Conservation (phyloP, 1,140 invertebrate species). For the Euwallacea similis region DNA sequence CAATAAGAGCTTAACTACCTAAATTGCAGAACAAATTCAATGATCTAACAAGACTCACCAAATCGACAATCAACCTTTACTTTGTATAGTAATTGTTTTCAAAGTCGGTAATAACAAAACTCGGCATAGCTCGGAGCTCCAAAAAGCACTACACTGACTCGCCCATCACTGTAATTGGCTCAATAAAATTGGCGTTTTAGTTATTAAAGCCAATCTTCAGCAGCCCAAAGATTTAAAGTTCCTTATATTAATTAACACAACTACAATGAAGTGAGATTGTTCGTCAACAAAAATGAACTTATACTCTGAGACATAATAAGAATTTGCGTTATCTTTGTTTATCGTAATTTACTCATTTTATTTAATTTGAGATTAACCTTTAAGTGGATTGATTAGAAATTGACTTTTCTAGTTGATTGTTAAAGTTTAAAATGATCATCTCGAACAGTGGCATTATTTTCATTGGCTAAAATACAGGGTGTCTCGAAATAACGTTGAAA, state of each 20-base stretch:
- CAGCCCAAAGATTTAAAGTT: not conserved
- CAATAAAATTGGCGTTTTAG: constrained; percentile 3
- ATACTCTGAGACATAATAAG: constrained; percentile 9
- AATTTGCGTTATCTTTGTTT: constrained; percentile 23
- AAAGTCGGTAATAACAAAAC: constrained; percentile 1
- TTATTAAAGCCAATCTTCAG: constrained; percentile 4
- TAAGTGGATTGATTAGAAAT: constrained; percentile 6
- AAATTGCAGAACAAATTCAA: constrained; percentile 43
- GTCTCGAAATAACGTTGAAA: too few relatives aligned
- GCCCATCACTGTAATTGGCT: constrained; percentile 2
- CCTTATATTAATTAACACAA: not conserved
- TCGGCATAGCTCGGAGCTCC: not conserved
- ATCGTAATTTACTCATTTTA: constrained; percentile 34
- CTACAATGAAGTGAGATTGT: not conserved
- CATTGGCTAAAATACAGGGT: too few relatives aligned
- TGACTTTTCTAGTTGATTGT: not conserved
- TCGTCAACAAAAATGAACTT: not conserved
- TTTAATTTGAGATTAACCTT: constrained; percentile 17
- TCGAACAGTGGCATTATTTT: constrained; percentile 1
- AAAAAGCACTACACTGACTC: not conserved
- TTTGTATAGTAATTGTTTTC: not conserved
- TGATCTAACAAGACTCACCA: constrained; percentile 10
- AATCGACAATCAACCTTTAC: constrained; percentile 1
- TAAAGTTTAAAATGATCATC: constrained; percentile 1
- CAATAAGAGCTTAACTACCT: constrained; percentile 44